Conservation (phyloP, 2,113 vertebrate genomes). For the Phylloscopus trochilus region DNA sequence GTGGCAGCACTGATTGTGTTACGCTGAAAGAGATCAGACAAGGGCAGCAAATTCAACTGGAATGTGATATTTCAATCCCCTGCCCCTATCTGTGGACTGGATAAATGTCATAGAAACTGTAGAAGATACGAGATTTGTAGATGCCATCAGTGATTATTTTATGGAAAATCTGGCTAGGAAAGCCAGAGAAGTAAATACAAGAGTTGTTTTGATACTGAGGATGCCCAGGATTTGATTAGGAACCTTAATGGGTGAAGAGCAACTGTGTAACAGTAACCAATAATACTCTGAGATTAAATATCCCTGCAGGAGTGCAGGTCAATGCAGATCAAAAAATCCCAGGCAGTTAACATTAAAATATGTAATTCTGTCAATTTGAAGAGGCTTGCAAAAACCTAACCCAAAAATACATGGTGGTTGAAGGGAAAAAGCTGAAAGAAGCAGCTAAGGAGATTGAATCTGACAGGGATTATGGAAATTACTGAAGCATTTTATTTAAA, state of each 20-base stretch:
- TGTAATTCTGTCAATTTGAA: not conserved
- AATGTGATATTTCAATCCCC: not conserved
- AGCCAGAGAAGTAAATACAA: not conserved
- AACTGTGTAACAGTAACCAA: not conserved
- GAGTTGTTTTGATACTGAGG: not conserved
- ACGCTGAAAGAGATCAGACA: not conserved
- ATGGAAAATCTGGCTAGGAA: not conserved
- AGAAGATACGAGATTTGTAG: not conserved
- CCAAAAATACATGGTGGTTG: not conserved
- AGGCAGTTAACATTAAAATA: not conserved
- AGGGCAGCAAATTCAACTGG: not conserved
- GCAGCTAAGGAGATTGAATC: not conserved
- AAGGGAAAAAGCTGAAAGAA: not conserved
- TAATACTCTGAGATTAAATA: not conserved
- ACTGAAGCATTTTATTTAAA: not conserved
- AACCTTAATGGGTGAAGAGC: not conserved
- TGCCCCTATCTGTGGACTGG: not conserved
- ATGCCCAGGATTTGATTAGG: not conserved
- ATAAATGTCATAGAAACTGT: not conserved
- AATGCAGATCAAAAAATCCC: not conserved
- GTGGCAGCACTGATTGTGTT: not conserved
- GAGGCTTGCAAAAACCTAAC: not conserved
- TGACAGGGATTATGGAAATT: not conserved
- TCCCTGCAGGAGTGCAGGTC: not conserved
- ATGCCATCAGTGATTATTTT: not conserved